phyloP scores from a whole-genome alignment of 2,888 invertebrate genomes.

The Tipula confusa region DNA sequence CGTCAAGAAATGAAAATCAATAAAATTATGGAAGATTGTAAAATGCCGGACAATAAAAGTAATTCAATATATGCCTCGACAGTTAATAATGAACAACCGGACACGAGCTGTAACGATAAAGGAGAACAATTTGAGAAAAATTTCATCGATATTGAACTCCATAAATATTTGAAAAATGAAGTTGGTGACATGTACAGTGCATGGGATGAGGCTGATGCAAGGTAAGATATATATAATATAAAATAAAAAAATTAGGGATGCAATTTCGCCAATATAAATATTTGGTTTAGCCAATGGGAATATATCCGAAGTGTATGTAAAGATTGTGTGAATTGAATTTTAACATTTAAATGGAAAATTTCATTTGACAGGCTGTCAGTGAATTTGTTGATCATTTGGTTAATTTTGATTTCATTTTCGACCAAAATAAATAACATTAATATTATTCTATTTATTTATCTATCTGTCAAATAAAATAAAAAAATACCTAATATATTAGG shows the following conservation, averaged over 20 bases:
- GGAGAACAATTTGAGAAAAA: constrained; percentile 32
- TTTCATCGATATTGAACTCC: constrained; percentile 46
- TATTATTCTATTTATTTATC: constrained; percentile 15
- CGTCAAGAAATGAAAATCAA: constrained; percentile 48
- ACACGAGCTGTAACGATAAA: constrained; percentile 31
- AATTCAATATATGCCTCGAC: constrained; percentile 21
- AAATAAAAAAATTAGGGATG: neutral
- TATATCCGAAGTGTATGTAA: too few relatives aligned
- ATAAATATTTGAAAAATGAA: constrained; percentile 58
- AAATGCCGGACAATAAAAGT: constrained; percentile 4
- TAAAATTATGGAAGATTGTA: constrained; percentile 40
- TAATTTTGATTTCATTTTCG: neutral
- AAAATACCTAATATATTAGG: neutral
- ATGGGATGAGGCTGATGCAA: constrained; percentile 65
- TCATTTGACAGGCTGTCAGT: neutral
- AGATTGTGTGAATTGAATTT: neutral
- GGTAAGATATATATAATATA: constrained; percentile 48
- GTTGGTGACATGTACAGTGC: constrained; percentile 66
- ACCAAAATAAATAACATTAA: neutral
- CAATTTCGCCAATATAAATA: neutral
- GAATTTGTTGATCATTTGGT: neutral
- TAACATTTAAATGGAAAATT: neutral
- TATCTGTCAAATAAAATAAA: constrained; percentile 14
- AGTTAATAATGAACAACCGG: neutral
- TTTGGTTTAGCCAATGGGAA: constrained; percentile 12